Conservation (phyloP, 2,888 invertebrate species). For the Tetropium fuscum region DNA sequence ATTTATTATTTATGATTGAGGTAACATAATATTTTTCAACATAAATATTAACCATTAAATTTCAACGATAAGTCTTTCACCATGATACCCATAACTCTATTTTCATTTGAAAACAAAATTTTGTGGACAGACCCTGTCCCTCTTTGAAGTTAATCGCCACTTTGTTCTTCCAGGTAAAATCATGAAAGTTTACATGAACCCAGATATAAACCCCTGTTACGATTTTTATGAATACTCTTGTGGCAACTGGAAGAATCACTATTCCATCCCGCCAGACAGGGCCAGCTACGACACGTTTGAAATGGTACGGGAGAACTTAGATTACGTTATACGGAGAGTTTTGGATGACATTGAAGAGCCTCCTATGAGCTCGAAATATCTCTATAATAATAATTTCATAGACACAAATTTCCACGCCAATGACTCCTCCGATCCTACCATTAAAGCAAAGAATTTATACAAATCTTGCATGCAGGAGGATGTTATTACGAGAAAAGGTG, state of each 20-base stretch:
- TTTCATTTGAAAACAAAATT: too few species aligned
- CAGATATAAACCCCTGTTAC: conserved; percentile 78
- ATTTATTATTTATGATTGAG: too few species aligned
- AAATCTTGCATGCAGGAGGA: conserved; percentile 87
- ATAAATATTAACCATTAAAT: too few species aligned
- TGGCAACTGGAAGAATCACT: conserved; percentile 86
- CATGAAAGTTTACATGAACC: conserved; percentile 84
- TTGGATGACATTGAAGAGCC: conserved; percentile 64
- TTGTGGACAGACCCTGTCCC: too few species aligned
- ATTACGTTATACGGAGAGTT: conserved; percentile 75
- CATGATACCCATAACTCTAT: too few species aligned
- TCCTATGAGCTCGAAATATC: conserved; percentile 18
- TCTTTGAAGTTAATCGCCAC: too few species aligned
- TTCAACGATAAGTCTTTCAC: too few species aligned
- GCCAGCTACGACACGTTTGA: conserved; percentile 92
- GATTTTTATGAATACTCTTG: conserved; percentile 90
- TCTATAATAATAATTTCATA: conserved; percentile 38
- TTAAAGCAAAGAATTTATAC: conserved; percentile 87
- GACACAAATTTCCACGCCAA: conserved; percentile 38
- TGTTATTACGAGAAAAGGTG: conserved; percentile 72
- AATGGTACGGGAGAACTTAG: conserved; percentile 85
- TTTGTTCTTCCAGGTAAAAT: conserved; percentile 53
- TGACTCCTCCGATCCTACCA: conserved; percentile 71
- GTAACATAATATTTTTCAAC: too few species aligned
- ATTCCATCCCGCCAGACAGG: conserved; percentile 91